These are phyloP conservation scores for Amphiduros pacificus DNA, from an alignment of 2,888 invertebrate species.

Conservation along the genomic window DNA sequence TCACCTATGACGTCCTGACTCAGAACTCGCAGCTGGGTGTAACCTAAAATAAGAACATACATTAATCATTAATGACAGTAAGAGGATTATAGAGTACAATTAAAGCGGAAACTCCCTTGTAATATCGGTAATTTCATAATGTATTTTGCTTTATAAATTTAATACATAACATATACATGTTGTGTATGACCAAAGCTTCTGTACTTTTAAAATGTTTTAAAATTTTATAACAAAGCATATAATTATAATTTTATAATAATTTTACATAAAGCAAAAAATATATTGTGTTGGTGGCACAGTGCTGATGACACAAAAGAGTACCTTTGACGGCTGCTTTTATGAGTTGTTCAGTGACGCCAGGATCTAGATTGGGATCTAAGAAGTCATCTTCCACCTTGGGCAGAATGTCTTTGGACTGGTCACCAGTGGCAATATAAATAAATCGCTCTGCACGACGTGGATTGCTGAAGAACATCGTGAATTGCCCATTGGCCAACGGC, in stretches of 20 bases:
- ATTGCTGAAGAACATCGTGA: constrained; percentile 23
- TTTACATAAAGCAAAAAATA: no score
- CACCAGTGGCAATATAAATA: constrained; percentile 18
- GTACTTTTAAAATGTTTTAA: no score
- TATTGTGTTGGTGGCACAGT: no score
- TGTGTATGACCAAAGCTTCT: no score
- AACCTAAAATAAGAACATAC: constrained; percentile 26
- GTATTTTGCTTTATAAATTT: no score
- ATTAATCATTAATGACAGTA: no score
- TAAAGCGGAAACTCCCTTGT: no score
- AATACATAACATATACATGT: no score
- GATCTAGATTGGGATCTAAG: constrained; percentile 29
- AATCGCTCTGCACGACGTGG: constrained; percentile 21
- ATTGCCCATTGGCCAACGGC: constrained; percentile 36
- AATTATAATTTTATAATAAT: no score
- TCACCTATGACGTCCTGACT: constrained; percentile 16
- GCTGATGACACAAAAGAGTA: neutral
- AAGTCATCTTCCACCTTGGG: constrained; percentile 28
- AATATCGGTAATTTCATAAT: no score
- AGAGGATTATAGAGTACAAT: no score
- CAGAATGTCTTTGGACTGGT: constrained; percentile 20
- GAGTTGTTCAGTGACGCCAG: constrained; percentile 17
- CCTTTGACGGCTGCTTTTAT: constrained; percentile 6
- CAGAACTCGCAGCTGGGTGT: constrained; percentile 30
- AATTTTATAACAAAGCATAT: no score